These are phyloP conservation scores for Acrocephalus scirpaceus DNA, from an alignment of 2,797 vertebrate genomes.

Conservation along the genomic window DNA sequence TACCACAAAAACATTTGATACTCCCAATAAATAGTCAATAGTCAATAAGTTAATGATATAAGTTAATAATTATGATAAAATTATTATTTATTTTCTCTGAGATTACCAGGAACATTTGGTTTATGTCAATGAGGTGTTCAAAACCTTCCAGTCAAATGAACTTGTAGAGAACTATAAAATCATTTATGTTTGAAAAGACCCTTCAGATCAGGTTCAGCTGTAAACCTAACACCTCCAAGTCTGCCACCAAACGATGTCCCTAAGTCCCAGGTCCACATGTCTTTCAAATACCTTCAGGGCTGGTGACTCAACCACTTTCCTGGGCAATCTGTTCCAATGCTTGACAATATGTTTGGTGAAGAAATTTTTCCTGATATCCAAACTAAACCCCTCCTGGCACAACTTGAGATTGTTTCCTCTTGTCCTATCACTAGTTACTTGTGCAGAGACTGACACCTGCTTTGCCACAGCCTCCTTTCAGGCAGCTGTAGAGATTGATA, in stretches of 20 bases:
- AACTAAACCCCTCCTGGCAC: background rate
- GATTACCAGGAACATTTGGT: background rate
- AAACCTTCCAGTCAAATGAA: background rate
- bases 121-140: background rate
- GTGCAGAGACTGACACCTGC: background rate
- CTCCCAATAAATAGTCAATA: background rate
- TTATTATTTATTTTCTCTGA: background rate
- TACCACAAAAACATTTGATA: background rate
- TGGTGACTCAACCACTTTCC: background rate
- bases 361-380: background rate
- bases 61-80: background rate
- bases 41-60: no score
- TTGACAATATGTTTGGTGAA: background rate
- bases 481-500: background rate
- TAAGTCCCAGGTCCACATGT: accelerated
- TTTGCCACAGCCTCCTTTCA: background rate
- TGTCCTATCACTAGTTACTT: background rate
- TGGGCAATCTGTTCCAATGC: background rate
- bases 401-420: background rate
- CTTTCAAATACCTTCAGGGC: background rate
- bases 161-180: background rate
- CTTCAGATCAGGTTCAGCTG: background rate
- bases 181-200: background rate
- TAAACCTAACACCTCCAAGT: background rate
- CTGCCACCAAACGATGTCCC: background rate